These are phyloP conservation scores for Ganaspis brasiliensis DNA, from an alignment of 2,888 invertebrate genomes.

Conservation along the genomic window DNA sequence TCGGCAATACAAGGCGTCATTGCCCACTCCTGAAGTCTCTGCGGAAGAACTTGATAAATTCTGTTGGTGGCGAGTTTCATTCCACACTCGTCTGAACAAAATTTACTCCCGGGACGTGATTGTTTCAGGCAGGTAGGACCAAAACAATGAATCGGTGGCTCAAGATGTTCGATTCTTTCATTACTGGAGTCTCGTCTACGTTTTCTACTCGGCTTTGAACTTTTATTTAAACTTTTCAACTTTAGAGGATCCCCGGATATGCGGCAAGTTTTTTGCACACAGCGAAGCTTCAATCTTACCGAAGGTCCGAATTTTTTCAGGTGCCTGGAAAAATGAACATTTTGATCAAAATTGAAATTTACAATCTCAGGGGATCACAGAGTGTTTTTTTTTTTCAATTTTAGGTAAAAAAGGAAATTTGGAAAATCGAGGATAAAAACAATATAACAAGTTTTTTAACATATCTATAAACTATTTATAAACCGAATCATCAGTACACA, in stretches of 20 bases:
- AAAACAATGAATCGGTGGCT: conserved; percentile 90
- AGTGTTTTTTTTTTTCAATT: too few relatives aligned
- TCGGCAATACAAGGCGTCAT: conserved; percentile 93
- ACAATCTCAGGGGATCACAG: too few relatives aligned
- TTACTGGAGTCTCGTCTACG: conserved; percentile 76
- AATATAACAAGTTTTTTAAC: too few relatives aligned
- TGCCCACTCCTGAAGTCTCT: conserved; percentile 96
- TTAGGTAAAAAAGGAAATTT: too few relatives aligned
- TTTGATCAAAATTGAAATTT: too few relatives aligned
- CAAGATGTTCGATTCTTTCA: conserved; percentile 76
- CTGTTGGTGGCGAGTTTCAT: conserved; percentile 92
- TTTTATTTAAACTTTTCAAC: conserved; percentile 75
- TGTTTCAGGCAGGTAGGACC: conserved; percentile 93
- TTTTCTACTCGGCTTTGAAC: conserved; percentile 74
- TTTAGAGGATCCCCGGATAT: conserved; percentile 76
- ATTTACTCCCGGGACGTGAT: conserved; percentile 92
- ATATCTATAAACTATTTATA: too few relatives aligned
- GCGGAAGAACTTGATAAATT: conserved; percentile 92
- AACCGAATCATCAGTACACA: too few relatives aligned
- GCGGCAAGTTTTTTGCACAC: conserved; percentile 82
- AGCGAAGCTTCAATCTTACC: conserved; percentile 82
- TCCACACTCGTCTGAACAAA: conserved; percentile 96
- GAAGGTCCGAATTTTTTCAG: conserved; percentile 83
- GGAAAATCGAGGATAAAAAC: too few relatives aligned
- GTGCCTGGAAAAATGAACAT: conserved; percentile 76